Evolutionary conservation across 2,113 vertebrate species (phyloP), one percentile per base, ranked within the genome.

Genomic region (Phyllostomus hastatus): DNA sequence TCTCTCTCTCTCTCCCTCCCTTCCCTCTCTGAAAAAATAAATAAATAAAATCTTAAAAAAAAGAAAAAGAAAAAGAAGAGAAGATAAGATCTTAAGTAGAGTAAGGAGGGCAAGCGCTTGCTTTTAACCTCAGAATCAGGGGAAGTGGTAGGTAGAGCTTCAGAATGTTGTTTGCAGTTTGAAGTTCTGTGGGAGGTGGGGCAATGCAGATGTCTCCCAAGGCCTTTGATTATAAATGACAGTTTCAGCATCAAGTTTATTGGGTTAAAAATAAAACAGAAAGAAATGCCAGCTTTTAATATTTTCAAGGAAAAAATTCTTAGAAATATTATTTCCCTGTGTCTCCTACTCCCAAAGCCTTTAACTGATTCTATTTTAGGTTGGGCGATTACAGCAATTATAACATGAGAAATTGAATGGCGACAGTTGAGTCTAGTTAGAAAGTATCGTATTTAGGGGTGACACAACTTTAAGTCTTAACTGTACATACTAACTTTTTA

Each of bases 1-100:
- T n/a, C n/a, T n/a, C n/a, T n/a, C n/a, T n/a, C n/a, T n/a, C n/a
- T n/a, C n/a, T n/a, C n/a, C n/a, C n/a, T n/a, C n/a, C n/a, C n/a
- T n/a, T n/a, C n/a, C n/a, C n/a, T n/a, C n/a, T n/a, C n/a, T n/a
- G n/a, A n/a, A n/a, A n/a, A n/a, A n/a, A n/a, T n/a, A n/a, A n/a
- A n/a, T n/a, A n/a, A n/a, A n/a, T n/a, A n/a, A n/a, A n/a, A n/a
- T n/a, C n/a, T n/a, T n/a, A n/a, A n/a, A n/a, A n/a, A n/a, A n/a
- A n/a, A 81, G 90, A 95, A 57, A 59, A 35, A 96, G 75, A 95
- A 97, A 97, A 96, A 96, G 90, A 95, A 90, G 69, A 78, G 57
- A 70, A 90, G 97, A 96, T 97, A 96, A 97, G 67, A 97, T 96
- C 96, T 95, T 67, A 81, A 82, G 85, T 85, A 79, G n/a, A 50